Evolutionary conservation across 2,113 vertebrate species (phyloP).

Genomic region (Tupaia tana): DNA sequence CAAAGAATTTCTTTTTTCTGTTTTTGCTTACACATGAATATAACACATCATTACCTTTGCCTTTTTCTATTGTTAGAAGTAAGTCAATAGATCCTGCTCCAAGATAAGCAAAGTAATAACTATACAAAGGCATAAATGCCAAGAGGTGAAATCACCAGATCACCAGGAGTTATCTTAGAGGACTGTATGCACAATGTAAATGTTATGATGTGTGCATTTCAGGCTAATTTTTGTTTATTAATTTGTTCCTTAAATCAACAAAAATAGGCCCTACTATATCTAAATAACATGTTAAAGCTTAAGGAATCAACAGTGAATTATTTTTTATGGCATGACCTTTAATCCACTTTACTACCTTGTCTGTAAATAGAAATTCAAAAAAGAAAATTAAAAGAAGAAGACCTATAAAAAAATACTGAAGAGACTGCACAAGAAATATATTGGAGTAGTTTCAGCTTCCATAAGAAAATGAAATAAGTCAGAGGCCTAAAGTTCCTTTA

Average conservation of each 20-base stretch:
- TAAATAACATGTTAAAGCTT: background rate
- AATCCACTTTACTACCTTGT: background rate
- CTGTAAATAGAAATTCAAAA: background rate
- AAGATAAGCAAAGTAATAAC: background rate
- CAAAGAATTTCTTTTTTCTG: background rate
- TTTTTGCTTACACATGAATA: background rate
- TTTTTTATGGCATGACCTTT: background rate
- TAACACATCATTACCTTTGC: background rate
- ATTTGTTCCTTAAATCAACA: background rate
- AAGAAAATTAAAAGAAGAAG: background rate
- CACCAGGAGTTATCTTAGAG: background rate
- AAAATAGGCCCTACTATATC: background rate
- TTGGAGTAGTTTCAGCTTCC: background rate
- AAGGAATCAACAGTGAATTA: background rate
- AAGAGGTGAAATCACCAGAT: background rate
- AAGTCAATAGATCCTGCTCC: background rate
- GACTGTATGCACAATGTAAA: background rate
- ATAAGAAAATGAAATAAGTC: background rate
- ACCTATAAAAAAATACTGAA: background rate
- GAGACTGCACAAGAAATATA: background rate
- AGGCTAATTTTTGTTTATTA: background rate
- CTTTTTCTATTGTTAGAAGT: background rate
- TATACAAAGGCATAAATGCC: fast-evolving
- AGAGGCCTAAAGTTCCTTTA: background rate
- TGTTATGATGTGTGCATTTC: background rate